Evolutionary conservation across 2,113 vertebrate genomes (phyloP).

Genomic region (Sula dactylatra): DNA sequence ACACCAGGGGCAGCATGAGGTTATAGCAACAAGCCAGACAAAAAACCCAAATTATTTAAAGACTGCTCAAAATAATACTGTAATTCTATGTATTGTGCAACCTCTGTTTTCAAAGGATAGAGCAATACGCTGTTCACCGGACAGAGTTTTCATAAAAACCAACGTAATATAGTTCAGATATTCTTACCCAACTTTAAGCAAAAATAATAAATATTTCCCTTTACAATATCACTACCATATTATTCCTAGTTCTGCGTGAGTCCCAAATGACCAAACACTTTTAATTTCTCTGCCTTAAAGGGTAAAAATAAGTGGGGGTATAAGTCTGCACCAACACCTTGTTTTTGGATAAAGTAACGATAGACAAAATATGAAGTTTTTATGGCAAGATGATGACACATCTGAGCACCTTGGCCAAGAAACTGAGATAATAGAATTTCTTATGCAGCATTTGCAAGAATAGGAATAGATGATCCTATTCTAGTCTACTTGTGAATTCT

Average conservation of each 20-base stretch:
- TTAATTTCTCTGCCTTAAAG: background rate
- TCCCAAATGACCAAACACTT: background rate
- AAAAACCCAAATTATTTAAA: conserved; percentile 24
- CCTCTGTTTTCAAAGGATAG: background rate
- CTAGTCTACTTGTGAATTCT: background rate
- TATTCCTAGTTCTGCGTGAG: background rate
- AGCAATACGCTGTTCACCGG: background rate
- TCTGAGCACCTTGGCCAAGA: background rate
- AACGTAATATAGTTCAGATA: background rate
- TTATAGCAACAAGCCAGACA: background rate
- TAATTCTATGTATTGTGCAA: background rate
- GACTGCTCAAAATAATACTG: conserved; percentile 3
- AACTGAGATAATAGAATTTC: background rate
- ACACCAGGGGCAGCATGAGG: background rate
- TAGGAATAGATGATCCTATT: background rate
- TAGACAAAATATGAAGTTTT: background rate
- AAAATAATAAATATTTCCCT: background rate
- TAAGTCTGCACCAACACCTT: background rate
- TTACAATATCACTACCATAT: background rate
- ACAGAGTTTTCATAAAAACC: background rate
- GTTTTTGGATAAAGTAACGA: background rate
- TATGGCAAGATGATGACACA: background rate
- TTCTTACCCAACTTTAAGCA: background rate
- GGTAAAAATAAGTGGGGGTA: background rate
- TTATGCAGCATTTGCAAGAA: background rate